Base-by-base conservation (phyloP, 64 coral and sea anemone species). In the Catalaphyllia jardinei region DNA sequence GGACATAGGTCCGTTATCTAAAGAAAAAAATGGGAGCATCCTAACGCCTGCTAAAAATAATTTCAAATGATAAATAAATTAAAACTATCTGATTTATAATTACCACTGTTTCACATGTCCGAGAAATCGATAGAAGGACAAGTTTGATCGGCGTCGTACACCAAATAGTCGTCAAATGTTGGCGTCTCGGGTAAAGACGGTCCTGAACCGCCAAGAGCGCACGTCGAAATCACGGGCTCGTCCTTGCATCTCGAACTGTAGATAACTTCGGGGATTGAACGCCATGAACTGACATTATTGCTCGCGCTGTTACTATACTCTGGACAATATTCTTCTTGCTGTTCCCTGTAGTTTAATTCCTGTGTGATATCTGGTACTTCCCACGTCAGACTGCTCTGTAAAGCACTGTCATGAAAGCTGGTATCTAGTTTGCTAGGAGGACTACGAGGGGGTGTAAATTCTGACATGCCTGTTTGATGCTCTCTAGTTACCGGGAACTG, bases 51-150 rank as follows among this genome's bases (percentile, higher is more conserved):
- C 52, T 52, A 17, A 62, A 62, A 16, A 60, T 31, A 19, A 31
- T 1, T 0, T 13, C 6, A 80, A 31, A 61, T 31, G 3, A 31
- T 10, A 60, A n/a, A 9, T 24, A 50, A 77, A 77, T 22, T 18
- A 25, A 35, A 83, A 42, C 42, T 33, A 38, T 46, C 31, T 82
- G 28, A 4, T 83, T 60, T 50, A 65, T 85, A 85, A 85, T 85
- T 85, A 85, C 81, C 81, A 9, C 30, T 42, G 63, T 51, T 87
- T 97, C 62, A 95, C 64, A 99, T 95, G 15, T 89, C 97, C 16
- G 97, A 93, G 82, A 99, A 99, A 67, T 99, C 97, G 20, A 99
- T 91, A 1, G 97, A 99, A 0, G 97, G 97, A 22, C 97, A 99
- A 11, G 97, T 99, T 75, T 99, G 97, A 67, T 99, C 97, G 15